These are phyloP conservation scores for Phaethon lepturus DNA, from an alignment of 2,113 vertebrate genomes.

Conservation along the genomic window DNA sequence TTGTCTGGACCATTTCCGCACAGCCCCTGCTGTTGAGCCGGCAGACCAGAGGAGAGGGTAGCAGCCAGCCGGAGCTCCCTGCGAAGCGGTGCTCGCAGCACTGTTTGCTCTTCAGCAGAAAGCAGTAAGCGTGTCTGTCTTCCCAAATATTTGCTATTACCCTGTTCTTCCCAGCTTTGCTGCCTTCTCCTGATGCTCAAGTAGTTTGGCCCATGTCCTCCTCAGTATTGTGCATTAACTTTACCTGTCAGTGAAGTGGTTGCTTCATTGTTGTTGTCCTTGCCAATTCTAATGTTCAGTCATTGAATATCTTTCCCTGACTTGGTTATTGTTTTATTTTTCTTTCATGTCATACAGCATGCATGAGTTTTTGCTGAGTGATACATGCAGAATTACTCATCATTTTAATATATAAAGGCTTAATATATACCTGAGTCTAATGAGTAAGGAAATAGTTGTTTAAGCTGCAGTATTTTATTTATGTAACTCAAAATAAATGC, in stretches of 20 bases:
- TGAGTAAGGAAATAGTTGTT: conserved; percentile 26
- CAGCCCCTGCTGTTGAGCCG: background rate
- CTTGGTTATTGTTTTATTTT: background rate
- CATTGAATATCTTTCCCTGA: background rate
- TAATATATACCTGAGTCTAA: conserved; percentile 8
- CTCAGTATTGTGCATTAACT: background rate
- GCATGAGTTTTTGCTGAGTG: conserved; percentile 7
- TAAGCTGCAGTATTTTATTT: background rate
- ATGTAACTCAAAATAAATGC: conserved; percentile 20
- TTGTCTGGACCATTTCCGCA: background rate
- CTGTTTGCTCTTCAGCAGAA: background rate
- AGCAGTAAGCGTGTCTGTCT: background rate
- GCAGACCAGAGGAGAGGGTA: background rate
- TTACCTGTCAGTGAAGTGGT: background rate
- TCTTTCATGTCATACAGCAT: background rate
- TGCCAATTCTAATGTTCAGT: background rate
- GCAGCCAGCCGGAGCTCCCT: background rate
- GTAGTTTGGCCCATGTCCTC: background rate
- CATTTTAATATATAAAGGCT: conserved; percentile 4
- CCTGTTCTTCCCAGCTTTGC: background rate
- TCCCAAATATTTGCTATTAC: background rate
- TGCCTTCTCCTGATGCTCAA: background rate
- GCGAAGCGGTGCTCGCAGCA: background rate
- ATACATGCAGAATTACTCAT: background rate
- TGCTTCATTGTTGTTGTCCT: background rate